phyloP scores from a whole-genome alignment of 2,113 vertebrate genomes.

The Varanus salvator region DNA sequence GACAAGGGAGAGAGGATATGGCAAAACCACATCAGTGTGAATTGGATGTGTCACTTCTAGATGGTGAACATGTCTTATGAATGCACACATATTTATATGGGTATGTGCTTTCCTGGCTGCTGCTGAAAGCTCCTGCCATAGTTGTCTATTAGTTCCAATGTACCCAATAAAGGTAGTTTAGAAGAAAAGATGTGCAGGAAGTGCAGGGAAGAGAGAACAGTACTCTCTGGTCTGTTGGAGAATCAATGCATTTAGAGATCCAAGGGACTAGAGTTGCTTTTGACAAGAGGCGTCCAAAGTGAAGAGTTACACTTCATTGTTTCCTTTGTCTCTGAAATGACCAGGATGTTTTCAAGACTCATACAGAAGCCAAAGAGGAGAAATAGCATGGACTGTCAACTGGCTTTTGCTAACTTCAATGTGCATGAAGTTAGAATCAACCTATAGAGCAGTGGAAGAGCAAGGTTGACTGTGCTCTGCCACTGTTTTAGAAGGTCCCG shows the following conservation, averaged over 20 bases:
- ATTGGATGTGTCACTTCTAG: neutral
- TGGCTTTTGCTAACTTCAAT: neutral
- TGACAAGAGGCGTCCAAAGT: neutral
- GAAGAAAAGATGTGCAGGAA: neutral
- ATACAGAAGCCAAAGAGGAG: neutral
- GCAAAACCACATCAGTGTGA: neutral
- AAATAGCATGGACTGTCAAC: neutral
- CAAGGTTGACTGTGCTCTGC: too few relatives aligned
- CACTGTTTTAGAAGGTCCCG: neutral
- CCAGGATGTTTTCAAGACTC: neutral
- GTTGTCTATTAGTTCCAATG: neutral
- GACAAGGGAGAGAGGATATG: neutral
- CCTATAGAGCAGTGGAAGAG: neutral
- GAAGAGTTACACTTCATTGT: neutral
- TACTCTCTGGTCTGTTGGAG: neutral
- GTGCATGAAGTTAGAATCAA: neutral
- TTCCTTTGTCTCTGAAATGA: neutral
- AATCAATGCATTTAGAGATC: neutral
- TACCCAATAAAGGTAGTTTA: neutral
- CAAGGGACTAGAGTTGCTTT: neutral
- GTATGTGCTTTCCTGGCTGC: neutral
- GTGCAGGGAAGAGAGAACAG: neutral
- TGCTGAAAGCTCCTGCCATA: neutral
- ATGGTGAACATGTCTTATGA: neutral
- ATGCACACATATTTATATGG: neutral